Percentiles rank a stretch among this genome's conserved stretches.
Evolutionary conservation across 2,113 vertebrate genomes (phyloP).

Genomic region (Aptenodytes forsteri): DNA sequence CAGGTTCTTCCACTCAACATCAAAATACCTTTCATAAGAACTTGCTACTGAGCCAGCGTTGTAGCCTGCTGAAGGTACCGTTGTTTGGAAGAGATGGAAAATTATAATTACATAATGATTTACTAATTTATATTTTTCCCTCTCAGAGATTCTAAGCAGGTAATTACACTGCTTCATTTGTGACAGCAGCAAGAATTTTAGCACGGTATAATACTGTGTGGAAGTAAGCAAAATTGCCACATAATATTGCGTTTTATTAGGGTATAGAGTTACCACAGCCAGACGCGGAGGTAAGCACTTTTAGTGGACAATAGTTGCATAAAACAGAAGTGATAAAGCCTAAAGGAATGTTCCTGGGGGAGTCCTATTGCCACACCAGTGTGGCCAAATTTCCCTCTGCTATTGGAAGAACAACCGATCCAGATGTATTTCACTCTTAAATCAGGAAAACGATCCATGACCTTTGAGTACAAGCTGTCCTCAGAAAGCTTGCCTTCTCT

Average conservation of each 20-base stretch:
- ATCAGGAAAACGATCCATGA: background rate
- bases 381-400: background rate
- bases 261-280: background rate
- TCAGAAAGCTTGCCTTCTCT: background rate
- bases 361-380: background rate
- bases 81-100: background rate
- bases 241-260: background rate
- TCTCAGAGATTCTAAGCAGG: background rate
- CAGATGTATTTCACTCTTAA: background rate
- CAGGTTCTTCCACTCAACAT: background rate
- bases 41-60: background rate
- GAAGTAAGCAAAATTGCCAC: background rate
- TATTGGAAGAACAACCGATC: background rate
- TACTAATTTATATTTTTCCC: background rate
- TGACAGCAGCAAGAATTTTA: background rate
- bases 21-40: background rate
- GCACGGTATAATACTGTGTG: background rate
- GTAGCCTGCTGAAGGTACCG: background rate
- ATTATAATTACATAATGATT: background rate
- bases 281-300: background rate
- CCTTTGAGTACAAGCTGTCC: background rate
- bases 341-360: background rate
- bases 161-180: background rate
- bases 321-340: background rate
- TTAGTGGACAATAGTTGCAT: background rate